Conservation (phyloP, 2,797 vertebrate species). For the Myioborus miniatus region DNA sequence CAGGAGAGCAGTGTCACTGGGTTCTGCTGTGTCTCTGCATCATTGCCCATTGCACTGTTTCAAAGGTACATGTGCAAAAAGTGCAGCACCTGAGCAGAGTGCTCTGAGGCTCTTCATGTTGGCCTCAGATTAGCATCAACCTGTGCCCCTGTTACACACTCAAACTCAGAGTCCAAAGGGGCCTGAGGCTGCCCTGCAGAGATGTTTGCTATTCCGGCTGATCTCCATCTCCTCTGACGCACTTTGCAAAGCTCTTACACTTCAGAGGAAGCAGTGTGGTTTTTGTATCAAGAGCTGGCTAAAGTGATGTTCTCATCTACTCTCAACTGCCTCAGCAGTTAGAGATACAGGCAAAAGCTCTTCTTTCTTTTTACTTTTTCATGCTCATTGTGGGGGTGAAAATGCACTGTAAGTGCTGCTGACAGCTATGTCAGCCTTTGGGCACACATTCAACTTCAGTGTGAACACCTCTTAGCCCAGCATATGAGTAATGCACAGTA, state of each 20-base stretch:
- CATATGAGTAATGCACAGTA: not conserved
- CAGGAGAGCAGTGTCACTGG: not conserved
- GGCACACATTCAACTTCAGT: not conserved
- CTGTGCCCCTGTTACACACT: not conserved
- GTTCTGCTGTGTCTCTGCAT: not conserved
- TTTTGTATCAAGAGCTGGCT: not conserved
- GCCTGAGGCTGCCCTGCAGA: not conserved
- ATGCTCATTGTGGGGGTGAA: not conserved
- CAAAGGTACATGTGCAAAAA: not conserved
- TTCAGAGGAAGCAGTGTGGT: fast-evolving
- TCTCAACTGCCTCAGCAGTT: not conserved
- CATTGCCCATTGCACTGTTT: not conserved
- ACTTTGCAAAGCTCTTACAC: not conserved
- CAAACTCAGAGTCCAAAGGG: not conserved
- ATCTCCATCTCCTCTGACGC: not conserved
- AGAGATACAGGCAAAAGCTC: not conserved
- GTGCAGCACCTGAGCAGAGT: fast-evolving
- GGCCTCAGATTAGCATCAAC: not conserved
- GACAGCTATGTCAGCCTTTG: not conserved
- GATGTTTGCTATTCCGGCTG: not conserved
- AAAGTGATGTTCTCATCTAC: not conserved
- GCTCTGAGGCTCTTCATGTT: not conserved
- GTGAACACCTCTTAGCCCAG: not conserved
- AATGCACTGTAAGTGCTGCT: not conserved
- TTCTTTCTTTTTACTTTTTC: not conserved